Percentiles rank a stretch among this genome's conserved stretches.
These are phyloP conservation scores for Epinephelus awoara DNA, from an alignment of 2,797 vertebrate species.

Conservation along the genomic window DNA sequence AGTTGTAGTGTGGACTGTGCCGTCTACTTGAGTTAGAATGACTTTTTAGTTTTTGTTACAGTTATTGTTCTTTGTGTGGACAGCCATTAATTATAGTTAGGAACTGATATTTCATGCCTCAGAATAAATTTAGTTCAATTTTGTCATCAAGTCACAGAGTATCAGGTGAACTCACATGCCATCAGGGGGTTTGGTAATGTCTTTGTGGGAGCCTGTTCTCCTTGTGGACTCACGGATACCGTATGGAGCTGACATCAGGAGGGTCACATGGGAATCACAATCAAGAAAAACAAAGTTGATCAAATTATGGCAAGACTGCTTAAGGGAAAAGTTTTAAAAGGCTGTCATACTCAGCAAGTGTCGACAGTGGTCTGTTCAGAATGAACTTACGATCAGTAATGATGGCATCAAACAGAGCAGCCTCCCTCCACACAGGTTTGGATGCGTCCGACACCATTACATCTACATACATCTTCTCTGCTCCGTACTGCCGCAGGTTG, in stretches of 20 bases:
- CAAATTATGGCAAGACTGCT: not conserved
- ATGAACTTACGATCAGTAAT: conserved; percentile 94
- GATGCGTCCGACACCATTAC: conserved; percentile 96
- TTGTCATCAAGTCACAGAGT: not conserved
- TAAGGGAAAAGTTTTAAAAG: not conserved
- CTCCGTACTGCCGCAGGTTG: conserved; percentile 95
- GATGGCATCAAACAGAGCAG: conserved; percentile 92
- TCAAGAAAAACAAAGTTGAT: not conserved
- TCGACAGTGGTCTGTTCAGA: not conserved
- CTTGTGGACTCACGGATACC: conserved; percentile 97
- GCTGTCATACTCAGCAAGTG: not conserved
- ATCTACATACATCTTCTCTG: conserved; percentile 92
- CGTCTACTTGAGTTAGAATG: too few relatives aligned
- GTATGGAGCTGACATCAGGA: conserved; percentile 90
- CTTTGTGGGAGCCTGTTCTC: conserved; percentile 94
- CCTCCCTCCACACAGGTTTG: conserved; percentile 91
- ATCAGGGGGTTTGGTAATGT: conserved; percentile 86
- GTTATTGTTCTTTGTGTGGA: too few relatives aligned
- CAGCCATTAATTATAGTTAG: not conserved
- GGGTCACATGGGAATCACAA: not conserved
- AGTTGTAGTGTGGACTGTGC: too few relatives aligned
- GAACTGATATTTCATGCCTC: not conserved
- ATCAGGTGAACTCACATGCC: conserved; percentile 85
- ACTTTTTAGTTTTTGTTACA: not conserved
- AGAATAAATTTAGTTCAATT: not conserved